These are phyloP conservation scores for Drosophila truncata DNA, from an alignment of 1,140 invertebrate genomes.

Conservation along the genomic window DNA sequence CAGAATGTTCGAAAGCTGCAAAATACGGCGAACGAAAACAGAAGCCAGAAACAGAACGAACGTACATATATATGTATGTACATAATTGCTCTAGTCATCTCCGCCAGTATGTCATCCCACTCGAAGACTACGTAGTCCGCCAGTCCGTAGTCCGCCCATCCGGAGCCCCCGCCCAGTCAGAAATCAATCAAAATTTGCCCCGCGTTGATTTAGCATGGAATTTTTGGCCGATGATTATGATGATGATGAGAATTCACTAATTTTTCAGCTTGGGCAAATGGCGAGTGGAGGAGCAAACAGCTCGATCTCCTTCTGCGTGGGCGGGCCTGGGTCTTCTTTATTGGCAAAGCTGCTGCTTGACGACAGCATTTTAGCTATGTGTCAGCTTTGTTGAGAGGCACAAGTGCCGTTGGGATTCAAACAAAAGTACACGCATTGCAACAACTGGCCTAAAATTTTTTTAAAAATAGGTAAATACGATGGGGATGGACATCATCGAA, in stretches of 20 bases:
- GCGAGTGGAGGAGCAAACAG: background rate
- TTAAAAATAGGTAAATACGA: constrained; percentile 2
- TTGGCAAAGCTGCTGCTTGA: constrained; percentile 55
- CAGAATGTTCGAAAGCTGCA: constrained; percentile 32
- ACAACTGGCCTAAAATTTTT: background rate
- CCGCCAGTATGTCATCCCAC: constrained; percentile 47
- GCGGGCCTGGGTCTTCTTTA: constrained; percentile 22
- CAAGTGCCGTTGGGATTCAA: constrained; percentile 27
- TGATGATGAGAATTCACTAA: constrained; percentile 55
- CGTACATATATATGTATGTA: background rate
- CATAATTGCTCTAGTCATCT: constrained; percentile 29
- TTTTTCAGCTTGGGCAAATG: constrained; percentile 73
- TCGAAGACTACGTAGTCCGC: constrained; percentile 21
- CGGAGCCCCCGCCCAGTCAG: constrained; percentile 20
- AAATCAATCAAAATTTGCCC: constrained; percentile 78
- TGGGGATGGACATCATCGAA: background rate
- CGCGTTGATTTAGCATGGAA: constrained; percentile 75
- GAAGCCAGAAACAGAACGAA: constrained; percentile 4
- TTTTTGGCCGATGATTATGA: constrained; percentile 66
- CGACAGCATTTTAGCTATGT: constrained; percentile 65
- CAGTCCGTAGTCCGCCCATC: constrained; percentile 18
- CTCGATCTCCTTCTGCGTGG: constrained; percentile 50
- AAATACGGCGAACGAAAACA: constrained; percentile 14
- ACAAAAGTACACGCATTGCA: constrained; percentile 24
- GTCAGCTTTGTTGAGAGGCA: constrained; percentile 34